Evolutionary conservation across 2,888 invertebrate species (phyloP).

Genomic region (Trachelus tabidus): DNA sequence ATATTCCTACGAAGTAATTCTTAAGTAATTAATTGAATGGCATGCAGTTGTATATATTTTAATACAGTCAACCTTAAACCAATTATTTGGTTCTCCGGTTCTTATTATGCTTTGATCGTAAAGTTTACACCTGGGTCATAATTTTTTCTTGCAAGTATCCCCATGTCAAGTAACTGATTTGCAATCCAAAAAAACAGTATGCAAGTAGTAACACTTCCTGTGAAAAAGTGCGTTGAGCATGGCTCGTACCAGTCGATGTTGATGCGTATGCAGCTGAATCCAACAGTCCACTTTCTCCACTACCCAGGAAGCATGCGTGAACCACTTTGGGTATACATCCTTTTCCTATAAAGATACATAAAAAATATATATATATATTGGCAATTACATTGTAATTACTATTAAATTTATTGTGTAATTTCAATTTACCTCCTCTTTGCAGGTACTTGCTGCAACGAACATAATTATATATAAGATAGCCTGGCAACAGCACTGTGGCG

Average conservation of each 20-base stretch:
- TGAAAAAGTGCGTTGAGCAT: constrained; percentile 67
- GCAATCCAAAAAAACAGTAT: constrained; percentile 89
- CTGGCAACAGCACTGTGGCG: constrained; percentile 87
- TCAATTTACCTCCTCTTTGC: constrained; percentile 77
- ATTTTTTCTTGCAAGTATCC: constrained; percentile 98
- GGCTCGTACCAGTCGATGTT: constrained; percentile 40
- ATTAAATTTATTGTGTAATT: background rate
- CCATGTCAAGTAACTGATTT: constrained; percentile 94
- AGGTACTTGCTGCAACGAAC: constrained; percentile 82
- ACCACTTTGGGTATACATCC: constrained; percentile 66
- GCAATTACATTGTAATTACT: background rate
- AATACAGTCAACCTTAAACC: background rate
- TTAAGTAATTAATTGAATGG: background rate
- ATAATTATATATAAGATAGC: constrained; percentile 85
- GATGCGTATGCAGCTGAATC: constrained; percentile 54
- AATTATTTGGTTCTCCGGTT: background rate
- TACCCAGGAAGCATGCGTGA: constrained; percentile 69
- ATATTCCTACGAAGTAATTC: constrained; percentile 71
- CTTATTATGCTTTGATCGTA: background rate
- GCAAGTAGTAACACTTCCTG: constrained; percentile 73
- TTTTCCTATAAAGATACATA: constrained; percentile 53
- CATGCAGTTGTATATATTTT: background rate
- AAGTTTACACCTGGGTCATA: constrained; percentile 82
- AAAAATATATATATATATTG: background rate
- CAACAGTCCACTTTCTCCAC: constrained; percentile 65